Evolutionary conservation across 92 coral and sea anemone species (phyloP).

Genomic region (Epizoanthus stellaris): DNA sequence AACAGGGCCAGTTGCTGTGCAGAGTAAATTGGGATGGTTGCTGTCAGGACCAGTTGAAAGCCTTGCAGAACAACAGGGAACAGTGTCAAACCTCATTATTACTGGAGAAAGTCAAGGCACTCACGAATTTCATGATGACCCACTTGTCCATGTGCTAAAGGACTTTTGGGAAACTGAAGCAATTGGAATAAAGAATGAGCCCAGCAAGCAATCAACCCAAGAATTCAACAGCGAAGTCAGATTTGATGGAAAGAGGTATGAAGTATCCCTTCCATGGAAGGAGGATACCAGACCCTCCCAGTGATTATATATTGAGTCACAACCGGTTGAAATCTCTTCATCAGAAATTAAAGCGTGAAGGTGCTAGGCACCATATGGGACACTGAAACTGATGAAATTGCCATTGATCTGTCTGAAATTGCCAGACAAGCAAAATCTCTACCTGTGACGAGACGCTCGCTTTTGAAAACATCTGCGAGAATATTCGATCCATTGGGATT

Average conservation of each 20-base stretch:
- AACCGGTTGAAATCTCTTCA: constrained; percentile 56
- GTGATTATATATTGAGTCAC: constrained; percentile 53
- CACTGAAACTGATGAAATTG: constrained; percentile 49
- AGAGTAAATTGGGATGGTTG: constrained; percentile 72
- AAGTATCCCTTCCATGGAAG: constrained; percentile 70
- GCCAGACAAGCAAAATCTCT: constrained; percentile 43
- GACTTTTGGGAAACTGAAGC: constrained; percentile 75
- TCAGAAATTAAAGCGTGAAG: constrained; percentile 41
- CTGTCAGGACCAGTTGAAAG: constrained; percentile 57
- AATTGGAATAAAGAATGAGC: neutral
- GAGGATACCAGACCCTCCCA: constrained; percentile 43
- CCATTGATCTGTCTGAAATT: constrained; percentile 46
- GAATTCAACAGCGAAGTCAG: constrained; percentile 42
- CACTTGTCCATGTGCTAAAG: constrained; percentile 55
- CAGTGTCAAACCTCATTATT: constrained; percentile 49
- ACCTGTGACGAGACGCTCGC: constrained; percentile 47
- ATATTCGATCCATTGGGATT: constrained; percentile 64
- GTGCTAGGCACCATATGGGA: constrained; percentile 64
- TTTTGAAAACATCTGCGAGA: constrained; percentile 61
- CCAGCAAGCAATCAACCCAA: too few relatives aligned
- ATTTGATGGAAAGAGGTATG: constrained; percentile 64
- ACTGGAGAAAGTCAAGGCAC: constrained; percentile 20
- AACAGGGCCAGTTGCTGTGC: constrained; percentile 62
- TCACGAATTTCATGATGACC: constrained; percentile 18
- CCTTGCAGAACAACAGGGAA: constrained; percentile 20